phyloP scores from a whole-genome alignment of 2,113 vertebrate genomes.

The Indicator maculatus region DNA sequence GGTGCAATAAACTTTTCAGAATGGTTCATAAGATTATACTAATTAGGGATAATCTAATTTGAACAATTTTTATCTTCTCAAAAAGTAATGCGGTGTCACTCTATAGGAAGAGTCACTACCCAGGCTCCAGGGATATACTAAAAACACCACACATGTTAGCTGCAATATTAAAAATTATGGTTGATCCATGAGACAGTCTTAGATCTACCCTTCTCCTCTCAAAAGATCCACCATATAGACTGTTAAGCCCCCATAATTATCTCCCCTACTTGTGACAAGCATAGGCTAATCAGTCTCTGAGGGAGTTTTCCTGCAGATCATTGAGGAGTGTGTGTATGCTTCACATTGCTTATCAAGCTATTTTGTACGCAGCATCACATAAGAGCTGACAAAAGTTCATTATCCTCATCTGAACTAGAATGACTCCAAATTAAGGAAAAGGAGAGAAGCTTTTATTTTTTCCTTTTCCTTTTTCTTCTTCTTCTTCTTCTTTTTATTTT shows the following conservation, averaged over 20 bases:
- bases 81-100: slow-evolving; percentile 80
- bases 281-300: slow-evolving; percentile 92
- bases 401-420: slow-evolving; percentile 79
- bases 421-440: slow-evolving; percentile 78
- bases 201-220: slow-evolving; percentile 84
- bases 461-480: too few species aligned
- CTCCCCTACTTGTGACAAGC: slow-evolving; percentile 88
- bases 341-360: slow-evolving; percentile 82
- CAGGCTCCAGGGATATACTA: slow-evolving; percentile 67
- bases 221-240: slow-evolving; percentile 85
- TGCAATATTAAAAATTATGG: slow-evolving; percentile 82
- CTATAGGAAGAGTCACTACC: slow-evolving; percentile 77
- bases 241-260: slow-evolving; percentile 87
- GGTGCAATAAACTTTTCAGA: slow-evolving; percentile 80
- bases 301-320: slow-evolving; percentile 86
- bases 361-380: slow-evolving; percentile 77
- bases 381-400: slow-evolving; percentile 82
- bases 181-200: slow-evolving; percentile 81
- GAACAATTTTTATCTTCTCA: slow-evolving; percentile 79
- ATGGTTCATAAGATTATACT: slow-evolving; percentile 81
- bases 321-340: slow-evolving; percentile 72
- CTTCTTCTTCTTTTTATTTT: background rate
- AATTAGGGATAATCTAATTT: slow-evolving; percentile 85
- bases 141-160: slow-evolving; percentile 70
- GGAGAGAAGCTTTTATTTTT: background rate